A percentile compares a stretch with the other conserved stretches of the same genome.
phyloP scores from a whole-genome alignment of 2,888 invertebrate species.

The Volucella inanis region DNA sequence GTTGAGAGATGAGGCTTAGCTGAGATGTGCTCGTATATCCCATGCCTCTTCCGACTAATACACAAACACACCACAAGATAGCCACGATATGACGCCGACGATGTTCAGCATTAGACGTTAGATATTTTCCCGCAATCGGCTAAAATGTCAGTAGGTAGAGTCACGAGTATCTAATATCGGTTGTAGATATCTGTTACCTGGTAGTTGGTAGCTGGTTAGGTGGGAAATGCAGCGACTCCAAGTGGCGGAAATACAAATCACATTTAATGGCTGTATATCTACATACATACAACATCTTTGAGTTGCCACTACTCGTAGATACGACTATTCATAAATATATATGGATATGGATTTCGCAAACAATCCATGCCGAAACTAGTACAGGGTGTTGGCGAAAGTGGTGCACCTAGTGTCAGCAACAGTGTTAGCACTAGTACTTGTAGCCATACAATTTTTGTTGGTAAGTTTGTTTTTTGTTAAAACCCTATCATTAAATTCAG shows the following conservation, averaged over 20 bases:
- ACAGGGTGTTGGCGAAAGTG: conserved; percentile 71
- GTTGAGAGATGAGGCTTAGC: conserved; percentile 30
- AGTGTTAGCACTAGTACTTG: too few relatives aligned
- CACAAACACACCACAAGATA: conserved; percentile 27
- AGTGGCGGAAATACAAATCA: conserved; percentile 73
- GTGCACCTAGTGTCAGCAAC: conserved; percentile 3
- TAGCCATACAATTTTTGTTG: background rate
- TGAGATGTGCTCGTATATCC: conserved; percentile 1
- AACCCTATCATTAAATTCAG: conserved; percentile 15
- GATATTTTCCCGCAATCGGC: conserved; percentile 52
- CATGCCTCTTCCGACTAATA: conserved; percentile 53
- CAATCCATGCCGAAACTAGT: conserved; percentile 27
- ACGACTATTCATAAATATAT: background rate
- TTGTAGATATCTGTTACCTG: too few relatives aligned
- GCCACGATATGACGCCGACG: background rate
- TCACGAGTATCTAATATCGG: background rate
- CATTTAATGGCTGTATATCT: conserved; percentile 55
- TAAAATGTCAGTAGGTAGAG: conserved; percentile 67
- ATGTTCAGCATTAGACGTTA: conserved; percentile 39
- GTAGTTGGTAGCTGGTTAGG: conserved; percentile 14
- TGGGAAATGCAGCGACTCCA: conserved; percentile 60
- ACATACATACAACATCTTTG: conserved; percentile 38
- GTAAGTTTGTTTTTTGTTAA: background rate
- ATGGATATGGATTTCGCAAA: conserved; percentile 2
- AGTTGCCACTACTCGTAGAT: background rate